A percentile compares a stretch with the other conserved stretches of the same genome.
These are phyloP conservation scores for Lasioglossum villosulum DNA, from an alignment of 2,888 invertebrate species.

Conservation along the genomic window DNA sequence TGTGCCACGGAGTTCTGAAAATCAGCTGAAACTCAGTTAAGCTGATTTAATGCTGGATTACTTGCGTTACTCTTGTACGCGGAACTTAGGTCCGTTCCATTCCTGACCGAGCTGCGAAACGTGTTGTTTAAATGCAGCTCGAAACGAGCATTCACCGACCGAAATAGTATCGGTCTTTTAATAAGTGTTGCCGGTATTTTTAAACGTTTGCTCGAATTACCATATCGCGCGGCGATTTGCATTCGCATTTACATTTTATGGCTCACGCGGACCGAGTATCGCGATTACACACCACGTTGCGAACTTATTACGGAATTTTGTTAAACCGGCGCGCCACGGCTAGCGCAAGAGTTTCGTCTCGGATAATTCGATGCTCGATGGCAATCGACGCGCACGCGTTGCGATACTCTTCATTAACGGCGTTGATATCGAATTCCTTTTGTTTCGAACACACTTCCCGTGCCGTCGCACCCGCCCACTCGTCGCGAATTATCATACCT, in stretches of 20 bases:
- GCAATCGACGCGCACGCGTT: neutral
- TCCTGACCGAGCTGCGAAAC: neutral
- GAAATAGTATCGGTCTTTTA: slow-evolving; percentile 60
- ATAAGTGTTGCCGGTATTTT: slow-evolving; percentile 64
- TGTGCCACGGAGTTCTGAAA: neutral
- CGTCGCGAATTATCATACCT: neutral
- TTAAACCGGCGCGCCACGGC: slow-evolving; percentile 16
- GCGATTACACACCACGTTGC: slow-evolving; percentile 51
- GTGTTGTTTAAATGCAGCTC: neutral
- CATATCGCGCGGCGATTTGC: slow-evolving; percentile 66
- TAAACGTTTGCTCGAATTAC: slow-evolving; percentile 66
- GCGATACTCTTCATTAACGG: neutral
- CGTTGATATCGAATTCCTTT: neutral
- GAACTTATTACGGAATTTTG: slow-evolving; percentile 64
- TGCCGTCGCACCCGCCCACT: neutral
- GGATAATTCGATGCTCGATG: neutral
- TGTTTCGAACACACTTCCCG: neutral
- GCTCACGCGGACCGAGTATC: slow-evolving; percentile 40
- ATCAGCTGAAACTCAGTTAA: neutral
- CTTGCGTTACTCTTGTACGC: neutral
- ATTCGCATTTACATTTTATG: slow-evolving; percentile 68
- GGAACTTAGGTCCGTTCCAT: neutral
- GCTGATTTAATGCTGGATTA: neutral
- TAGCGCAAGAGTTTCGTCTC: slow-evolving; percentile 7
- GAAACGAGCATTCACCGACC: slow-evolving; percentile 6